Percentiles rank a stretch among this genome's conserved stretches.
phyloP scores from a whole-genome alignment of 64 coral and sea anemone genomes.

The Acropora yongei region DNA sequence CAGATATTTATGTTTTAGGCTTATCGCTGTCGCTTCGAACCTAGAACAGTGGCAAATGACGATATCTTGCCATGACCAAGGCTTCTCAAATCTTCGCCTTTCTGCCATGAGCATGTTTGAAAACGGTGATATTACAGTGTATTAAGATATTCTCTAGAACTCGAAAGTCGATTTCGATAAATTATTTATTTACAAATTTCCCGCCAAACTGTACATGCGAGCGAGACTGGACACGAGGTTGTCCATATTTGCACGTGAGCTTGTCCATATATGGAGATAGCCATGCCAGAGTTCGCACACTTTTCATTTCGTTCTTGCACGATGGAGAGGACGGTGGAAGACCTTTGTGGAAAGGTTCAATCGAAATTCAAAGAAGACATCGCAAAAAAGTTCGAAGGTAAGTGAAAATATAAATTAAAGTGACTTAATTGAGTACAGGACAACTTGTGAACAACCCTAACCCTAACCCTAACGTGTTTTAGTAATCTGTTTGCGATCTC shows the following conservation, averaged over 20 bases:
- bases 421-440: not conserved
- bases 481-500: not conserved
- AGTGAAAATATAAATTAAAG: not conserved
- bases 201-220: too few relatives aligned
- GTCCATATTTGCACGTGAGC: not conserved
- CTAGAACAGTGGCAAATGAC: too few relatives aligned
- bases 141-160: too few relatives aligned
- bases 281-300: not conserved
- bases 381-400: not conserved
- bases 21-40: too few relatives aligned
- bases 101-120: too few relatives aligned
- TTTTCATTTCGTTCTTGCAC: not conserved
- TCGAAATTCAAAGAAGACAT: not conserved
- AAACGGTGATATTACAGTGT: too few relatives aligned
- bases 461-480: not conserved
- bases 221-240: not conserved
- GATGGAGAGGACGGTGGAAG: constrained; percentile 3
- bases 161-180: too few relatives aligned
- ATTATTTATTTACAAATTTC: too few relatives aligned
- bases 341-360: not conserved
- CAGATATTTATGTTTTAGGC: too few relatives aligned
- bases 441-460: not conserved
- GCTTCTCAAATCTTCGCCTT: too few relatives aligned
- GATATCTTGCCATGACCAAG: too few relatives aligned
- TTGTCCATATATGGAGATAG: constrained; percentile 1